Percentiles rank a stretch among this genome's conserved stretches.
These are phyloP conservation scores for Apis dorsata DNA, from an alignment of 1,140 invertebrate genomes.

Conservation along the genomic window DNA sequence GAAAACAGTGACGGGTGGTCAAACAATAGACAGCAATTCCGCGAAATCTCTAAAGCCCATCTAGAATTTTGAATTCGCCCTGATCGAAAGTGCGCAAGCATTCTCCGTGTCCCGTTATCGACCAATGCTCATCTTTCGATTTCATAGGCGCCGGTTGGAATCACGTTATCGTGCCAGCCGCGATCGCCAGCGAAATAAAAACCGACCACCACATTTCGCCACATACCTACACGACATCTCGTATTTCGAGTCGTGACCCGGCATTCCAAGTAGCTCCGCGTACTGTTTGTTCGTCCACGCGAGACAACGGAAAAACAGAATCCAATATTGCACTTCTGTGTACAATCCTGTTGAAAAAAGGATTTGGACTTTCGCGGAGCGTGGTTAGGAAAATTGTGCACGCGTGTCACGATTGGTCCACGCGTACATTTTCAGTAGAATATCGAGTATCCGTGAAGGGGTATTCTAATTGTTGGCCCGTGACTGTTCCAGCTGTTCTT, in stretches of 20 bases:
- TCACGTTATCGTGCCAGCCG: background rate
- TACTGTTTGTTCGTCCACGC: background rate
- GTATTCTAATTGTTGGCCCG: conserved; percentile 52
- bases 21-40: background rate
- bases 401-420: background rate
- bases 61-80: conserved; percentile 21
- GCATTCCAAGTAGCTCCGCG: background rate
- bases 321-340: too few species aligned
- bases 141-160: background rate
- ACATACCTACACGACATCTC: background rate
- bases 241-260: background rate
- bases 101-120: conserved; percentile 10
- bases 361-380: too few species aligned
- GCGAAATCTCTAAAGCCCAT: background rate
- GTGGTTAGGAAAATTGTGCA: background rate
- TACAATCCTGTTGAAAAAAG: too few species aligned
- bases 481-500: conserved; percentile 19
- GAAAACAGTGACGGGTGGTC: background rate
- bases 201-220: background rate
- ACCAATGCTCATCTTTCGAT: background rate
- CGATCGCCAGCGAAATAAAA: background rate
- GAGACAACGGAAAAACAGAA: background rate
- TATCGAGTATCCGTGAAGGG: conserved; percentile 16
- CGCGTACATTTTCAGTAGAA: conserved; percentile 1
- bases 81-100: background rate